Conservation (phyloP, 2,797 vertebrate genomes). For the Aulostomus chinensis region DNA sequence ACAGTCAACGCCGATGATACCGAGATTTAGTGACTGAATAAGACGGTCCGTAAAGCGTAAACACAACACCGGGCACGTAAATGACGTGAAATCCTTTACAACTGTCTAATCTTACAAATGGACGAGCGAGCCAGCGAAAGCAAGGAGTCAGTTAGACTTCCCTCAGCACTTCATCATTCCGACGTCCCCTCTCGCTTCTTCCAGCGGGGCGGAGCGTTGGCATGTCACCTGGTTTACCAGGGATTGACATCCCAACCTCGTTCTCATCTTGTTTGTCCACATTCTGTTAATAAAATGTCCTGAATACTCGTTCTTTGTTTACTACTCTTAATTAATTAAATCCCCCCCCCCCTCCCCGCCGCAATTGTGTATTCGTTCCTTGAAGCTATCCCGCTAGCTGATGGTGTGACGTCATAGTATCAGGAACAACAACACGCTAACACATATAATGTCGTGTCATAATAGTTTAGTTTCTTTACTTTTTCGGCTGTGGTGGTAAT, state of each 20-base stretch:
- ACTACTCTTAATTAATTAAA: no score
- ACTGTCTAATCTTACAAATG: no score
- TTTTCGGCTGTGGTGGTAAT: no score
- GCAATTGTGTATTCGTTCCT: not conserved
- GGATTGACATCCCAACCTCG: no score
- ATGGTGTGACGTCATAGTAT: slow-evolving; percentile 16
- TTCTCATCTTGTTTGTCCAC: no score
- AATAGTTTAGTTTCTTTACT: no score
- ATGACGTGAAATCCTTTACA: not conserved
- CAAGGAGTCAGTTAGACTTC: slow-evolving; percentile 13
- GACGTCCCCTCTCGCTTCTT: slow-evolving; percentile 34
- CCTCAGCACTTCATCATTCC: slow-evolving; percentile 20
- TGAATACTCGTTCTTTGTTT: no score
- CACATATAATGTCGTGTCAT: no score
- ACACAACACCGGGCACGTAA: not conserved
- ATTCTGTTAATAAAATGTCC: no score
- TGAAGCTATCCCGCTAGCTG: not conserved
- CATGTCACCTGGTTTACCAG: slow-evolving; percentile 47
- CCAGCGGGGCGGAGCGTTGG: slow-evolving; percentile 56
- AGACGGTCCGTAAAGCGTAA: slow-evolving; percentile 1
- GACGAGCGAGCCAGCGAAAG: no score
- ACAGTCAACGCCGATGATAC: slow-evolving; percentile 11
- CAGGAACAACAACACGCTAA: not conserved
- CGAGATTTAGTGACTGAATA: not conserved
- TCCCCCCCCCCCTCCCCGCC: no score